Evolutionary conservation across 2,113 vertebrate species (phyloP).

Genomic region (Tupaia chinensis): DNA sequence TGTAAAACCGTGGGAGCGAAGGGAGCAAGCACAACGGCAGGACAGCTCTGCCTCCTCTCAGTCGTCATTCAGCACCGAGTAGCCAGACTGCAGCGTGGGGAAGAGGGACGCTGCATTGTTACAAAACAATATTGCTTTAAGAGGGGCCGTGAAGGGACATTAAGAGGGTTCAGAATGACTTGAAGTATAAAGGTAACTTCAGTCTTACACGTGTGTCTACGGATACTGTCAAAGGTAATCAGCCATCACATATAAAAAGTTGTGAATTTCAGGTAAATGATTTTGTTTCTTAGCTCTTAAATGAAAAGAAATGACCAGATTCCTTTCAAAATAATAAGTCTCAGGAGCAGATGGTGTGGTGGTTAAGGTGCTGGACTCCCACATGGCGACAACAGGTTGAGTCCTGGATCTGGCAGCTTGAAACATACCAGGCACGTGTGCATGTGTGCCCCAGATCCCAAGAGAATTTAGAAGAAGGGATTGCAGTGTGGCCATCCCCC

Average conservation of each 20-base stretch:
- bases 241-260: not conserved
- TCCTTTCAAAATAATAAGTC: not conserved
- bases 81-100: not conserved
- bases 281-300: not conserved
- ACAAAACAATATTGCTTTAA: not conserved
- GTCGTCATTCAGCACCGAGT: fast-evolving
- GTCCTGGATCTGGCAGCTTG: too few species aligned
- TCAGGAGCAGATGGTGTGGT: not conserved
- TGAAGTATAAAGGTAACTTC: not conserved
- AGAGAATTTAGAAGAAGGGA: too few species aligned
- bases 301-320: not conserved
- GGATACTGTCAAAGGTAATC: not conserved
- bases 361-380: too few species aligned
- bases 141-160: not conserved
- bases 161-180: not conserved
- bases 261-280: not conserved
- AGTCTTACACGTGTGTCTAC: not conserved
- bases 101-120: not conserved
- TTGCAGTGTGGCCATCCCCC: too few species aligned
- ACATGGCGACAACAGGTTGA: too few species aligned
- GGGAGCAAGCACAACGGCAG: too few species aligned
- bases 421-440: too few species aligned
- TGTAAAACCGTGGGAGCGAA: not conserved
- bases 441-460: too few species aligned
- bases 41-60: too few species aligned